Conservation (phyloP, 2,888 invertebrate genomes). For the Lochmaea capreae region DNA sequence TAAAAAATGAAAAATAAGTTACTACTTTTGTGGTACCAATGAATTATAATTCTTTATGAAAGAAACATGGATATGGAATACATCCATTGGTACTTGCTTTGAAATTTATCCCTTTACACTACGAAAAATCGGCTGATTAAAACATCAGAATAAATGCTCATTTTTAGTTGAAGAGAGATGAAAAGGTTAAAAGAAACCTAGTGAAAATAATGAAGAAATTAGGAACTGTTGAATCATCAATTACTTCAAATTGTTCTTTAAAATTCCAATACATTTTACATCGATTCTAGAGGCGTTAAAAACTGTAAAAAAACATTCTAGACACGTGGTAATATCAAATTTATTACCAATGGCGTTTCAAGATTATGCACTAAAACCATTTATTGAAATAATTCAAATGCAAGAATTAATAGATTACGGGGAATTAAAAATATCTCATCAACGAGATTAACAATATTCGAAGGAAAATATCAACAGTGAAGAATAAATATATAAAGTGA, state of each 20-base stretch:
- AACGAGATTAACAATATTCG: too few species aligned
- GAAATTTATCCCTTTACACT: slow-evolving; percentile 32
- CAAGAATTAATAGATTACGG: background rate
- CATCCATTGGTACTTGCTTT: slow-evolving; percentile 27
- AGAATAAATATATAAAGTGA: background rate
- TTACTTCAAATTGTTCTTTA: slow-evolving; percentile 47
- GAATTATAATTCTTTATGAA: slow-evolving; percentile 40
- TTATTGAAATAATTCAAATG: background rate
- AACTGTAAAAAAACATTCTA: slow-evolving; percentile 51
- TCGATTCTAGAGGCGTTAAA: slow-evolving; percentile 48
- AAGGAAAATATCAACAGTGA: too few species aligned
- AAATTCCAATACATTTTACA: slow-evolving; percentile 50
- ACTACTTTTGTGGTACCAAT: slow-evolving; percentile 31
- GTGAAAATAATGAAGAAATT: slow-evolving; percentile 23
- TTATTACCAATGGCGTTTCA: background rate
- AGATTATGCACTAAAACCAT: slow-evolving; percentile 1
- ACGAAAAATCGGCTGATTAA: slow-evolving; percentile 35
- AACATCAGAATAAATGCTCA: slow-evolving; percentile 38
- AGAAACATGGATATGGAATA: slow-evolving; percentile 26
- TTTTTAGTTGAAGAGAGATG: slow-evolving; percentile 25
- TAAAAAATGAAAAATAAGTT: slow-evolving; percentile 36
- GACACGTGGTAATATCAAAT: slow-evolving; percentile 28
- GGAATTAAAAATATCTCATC: background rate
- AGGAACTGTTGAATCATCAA: slow-evolving; percentile 51
- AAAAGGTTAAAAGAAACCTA: slow-evolving; percentile 23